These are phyloP conservation scores for Troides aeacus DNA, from an alignment of 2,888 invertebrate genomes.

Conservation along the genomic window DNA sequence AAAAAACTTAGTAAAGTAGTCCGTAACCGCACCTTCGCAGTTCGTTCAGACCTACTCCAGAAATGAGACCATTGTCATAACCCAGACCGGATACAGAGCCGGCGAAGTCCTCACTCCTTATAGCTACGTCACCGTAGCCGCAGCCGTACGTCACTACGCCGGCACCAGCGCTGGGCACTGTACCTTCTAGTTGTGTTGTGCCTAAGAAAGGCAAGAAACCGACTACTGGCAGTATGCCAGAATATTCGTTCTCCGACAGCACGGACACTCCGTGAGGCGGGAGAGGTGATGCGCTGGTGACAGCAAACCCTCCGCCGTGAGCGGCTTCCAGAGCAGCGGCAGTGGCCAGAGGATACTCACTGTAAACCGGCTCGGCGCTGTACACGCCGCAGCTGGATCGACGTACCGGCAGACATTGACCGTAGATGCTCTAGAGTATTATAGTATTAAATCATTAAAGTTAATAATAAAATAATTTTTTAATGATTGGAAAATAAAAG, in stretches of 20 bases:
- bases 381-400: not conserved
- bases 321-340: conserved; percentile 7
- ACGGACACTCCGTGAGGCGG: conserved; percentile 18
- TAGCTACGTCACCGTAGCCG: conserved; percentile 32
- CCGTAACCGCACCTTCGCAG: conserved; percentile 11
- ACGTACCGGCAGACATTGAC: not conserved
- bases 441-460: not conserved
- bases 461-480: not conserved
- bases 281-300: conserved; percentile 9
- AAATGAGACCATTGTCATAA: not conserved
- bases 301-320: conserved; percentile 20
- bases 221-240: conserved; percentile 37
- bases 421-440: not conserved
- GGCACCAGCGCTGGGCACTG: conserved; percentile 33
- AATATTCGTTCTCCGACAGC: conserved; percentile 41
- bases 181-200: conserved; percentile 34
- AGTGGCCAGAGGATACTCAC: not conserved
- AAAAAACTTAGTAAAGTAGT: too few relatives aligned
- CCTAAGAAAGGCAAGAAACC: conserved; percentile 38
- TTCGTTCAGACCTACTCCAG: not conserved
- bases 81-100: not conserved
- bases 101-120: conserved; percentile 26
- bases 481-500: not conserved
- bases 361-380: not conserved
- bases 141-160: conserved; percentile 34